Percentiles rank a stretch among this genome's conserved stretches.
Conservation (phyloP, 2,888 invertebrate species). For the Panzeria rudis region DNA sequence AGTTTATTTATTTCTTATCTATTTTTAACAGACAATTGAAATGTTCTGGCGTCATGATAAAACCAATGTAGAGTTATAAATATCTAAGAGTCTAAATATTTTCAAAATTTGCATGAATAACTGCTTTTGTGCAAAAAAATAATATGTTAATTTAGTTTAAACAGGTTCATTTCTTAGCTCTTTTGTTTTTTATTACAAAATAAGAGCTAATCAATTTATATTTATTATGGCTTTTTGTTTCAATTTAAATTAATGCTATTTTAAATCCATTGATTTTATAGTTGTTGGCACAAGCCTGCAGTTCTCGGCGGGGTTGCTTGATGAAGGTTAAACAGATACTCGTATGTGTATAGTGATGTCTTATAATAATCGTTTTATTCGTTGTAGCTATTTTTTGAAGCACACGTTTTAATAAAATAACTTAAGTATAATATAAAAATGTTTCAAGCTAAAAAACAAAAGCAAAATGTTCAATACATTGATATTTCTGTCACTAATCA, state of each 20-base stretch:
- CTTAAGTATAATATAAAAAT: no score
- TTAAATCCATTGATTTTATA: no score
- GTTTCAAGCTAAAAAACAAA: no score
- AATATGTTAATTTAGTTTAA: not conserved
- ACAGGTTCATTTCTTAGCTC: not conserved
- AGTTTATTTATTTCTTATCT: not conserved
- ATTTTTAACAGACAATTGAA: not conserved
- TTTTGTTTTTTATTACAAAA: not conserved
- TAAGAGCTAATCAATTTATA: not conserved
- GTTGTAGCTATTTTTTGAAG: no score
- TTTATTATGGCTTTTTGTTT: not conserved
- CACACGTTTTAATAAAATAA: no score
- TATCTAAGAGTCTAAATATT: not conserved
- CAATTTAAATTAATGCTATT: not conserved
- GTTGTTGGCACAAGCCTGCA: no score
- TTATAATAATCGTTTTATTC: no score
- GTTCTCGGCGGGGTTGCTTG: no score
- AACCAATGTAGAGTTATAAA: not conserved
- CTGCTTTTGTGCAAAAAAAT: not conserved
- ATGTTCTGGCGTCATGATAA: not conserved
- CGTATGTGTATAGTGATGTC: no score
- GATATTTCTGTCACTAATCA: no score
- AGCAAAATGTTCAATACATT: no score
- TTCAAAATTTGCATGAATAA: not conserved
- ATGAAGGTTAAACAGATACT: no score